Evolutionary conservation across 2,113 vertebrate genomes (phyloP).

Genomic region (Probosciger aterrimus): DNA sequence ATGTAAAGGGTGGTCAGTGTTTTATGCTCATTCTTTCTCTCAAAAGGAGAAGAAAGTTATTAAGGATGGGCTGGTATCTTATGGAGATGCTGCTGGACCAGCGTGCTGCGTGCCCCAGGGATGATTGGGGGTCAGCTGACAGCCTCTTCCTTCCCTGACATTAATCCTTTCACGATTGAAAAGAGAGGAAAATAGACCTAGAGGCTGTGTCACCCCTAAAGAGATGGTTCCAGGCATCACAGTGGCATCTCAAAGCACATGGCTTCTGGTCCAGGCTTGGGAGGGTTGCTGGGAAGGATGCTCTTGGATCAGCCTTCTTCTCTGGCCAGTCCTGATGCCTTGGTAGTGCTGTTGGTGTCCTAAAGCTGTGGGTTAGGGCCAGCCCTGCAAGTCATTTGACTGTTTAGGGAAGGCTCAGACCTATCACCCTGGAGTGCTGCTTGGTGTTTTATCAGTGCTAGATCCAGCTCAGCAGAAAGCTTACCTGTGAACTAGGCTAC

Average conservation of each 20-base stretch:
- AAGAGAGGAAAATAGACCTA: background rate
- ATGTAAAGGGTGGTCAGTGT: background rate
- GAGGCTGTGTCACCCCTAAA: background rate
- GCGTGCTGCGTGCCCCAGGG: background rate
- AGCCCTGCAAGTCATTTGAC: background rate
- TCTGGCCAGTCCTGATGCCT: background rate
- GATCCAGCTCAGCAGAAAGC: background rate
- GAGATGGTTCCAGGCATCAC: background rate
- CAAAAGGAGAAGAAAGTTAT: background rate
- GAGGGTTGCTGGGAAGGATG: background rate
- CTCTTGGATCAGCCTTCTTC: background rate
- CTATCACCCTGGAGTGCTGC: background rate
- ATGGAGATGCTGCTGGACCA: background rate
- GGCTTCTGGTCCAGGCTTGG: accelerated
- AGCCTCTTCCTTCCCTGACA: background rate
- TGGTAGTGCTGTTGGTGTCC: background rate
- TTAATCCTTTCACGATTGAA: background rate
- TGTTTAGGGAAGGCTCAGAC: background rate
- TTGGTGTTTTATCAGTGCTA: accelerated
- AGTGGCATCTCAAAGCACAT: accelerated
- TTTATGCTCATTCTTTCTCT: background rate
- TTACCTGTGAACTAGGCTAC: background rate
- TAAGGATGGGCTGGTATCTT: background rate
- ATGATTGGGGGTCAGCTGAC: background rate
- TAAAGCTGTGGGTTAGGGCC: background rate